phyloP scores from a whole-genome alignment of 64 coral and sea anemone genomes.

The Stylophora pistillata region DNA sequence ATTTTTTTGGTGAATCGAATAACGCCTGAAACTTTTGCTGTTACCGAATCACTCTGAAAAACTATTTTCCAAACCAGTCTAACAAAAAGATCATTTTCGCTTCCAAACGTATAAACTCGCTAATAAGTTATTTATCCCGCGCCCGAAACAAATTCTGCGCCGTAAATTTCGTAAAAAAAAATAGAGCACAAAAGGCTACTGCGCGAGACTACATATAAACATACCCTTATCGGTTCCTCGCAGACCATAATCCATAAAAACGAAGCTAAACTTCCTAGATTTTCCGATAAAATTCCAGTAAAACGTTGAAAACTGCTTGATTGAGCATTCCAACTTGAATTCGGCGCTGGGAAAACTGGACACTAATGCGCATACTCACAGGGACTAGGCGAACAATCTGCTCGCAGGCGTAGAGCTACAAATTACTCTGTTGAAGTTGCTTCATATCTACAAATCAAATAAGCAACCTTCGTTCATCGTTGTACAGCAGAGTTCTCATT shows the following conservation, averaged over 20 bases:
- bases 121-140: not conserved
- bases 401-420: slow-evolving; percentile 1
- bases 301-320: slow-evolving; percentile 24
- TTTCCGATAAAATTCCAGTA: not conserved
- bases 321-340: slow-evolving; percentile 56
- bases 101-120: not conserved
- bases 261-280: not conserved
- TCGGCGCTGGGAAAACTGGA: slow-evolving; percentile 41
- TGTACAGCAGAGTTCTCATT: too few species aligned
- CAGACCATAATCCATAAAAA: slow-evolving; percentile 95
- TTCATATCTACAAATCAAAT: too few species aligned
- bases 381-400: not conserved
- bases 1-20: not conserved
- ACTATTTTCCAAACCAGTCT: not conserved
- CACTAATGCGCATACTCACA: slow-evolving; percentile 16
- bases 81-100: not conserved
- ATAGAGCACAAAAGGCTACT: not conserved
- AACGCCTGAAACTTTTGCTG: not conserved
- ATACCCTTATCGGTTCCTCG: slow-evolving; percentile 99
- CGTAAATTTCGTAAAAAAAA: not conserved
- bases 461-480: too few species aligned
- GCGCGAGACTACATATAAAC: not conserved
- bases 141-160: not conserved
- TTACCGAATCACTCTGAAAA: not conserved
- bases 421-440: too few species aligned